These are phyloP conservation scores for Lasioglossum pauxillum DNA, from an alignment of 2,888 invertebrate species.

Conservation along the genomic window DNA sequence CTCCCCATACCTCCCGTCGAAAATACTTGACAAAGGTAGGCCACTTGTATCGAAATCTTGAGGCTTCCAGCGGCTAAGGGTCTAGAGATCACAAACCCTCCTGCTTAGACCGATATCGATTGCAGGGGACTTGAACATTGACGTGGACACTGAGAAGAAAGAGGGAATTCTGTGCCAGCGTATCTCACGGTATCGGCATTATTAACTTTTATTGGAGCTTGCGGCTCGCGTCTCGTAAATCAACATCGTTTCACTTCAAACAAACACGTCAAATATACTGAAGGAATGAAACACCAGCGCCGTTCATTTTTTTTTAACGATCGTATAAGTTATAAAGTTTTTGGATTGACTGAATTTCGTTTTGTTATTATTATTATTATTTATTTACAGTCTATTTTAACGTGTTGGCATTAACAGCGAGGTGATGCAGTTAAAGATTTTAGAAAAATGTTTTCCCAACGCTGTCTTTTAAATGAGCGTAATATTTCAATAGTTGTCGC, in stretches of 20 bases:
- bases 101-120: slow-evolving; percentile 58
- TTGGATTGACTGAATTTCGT: neutral
- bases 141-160: slow-evolving; percentile 6
- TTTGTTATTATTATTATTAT: too few species aligned
- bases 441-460: too few species aligned
- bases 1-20: slow-evolving; percentile 22
- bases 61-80: slow-evolving; percentile 29
- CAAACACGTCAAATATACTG: too few species aligned
- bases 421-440: too few species aligned
- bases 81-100: slow-evolving; percentile 43
- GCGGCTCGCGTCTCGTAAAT: neutral
- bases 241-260: neutral
- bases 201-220: slow-evolving; percentile 14
- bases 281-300: neutral
- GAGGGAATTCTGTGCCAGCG: neutral
- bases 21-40: slow-evolving; percentile 54
- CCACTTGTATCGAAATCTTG: slow-evolving; percentile 52
- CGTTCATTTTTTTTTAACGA: neutral
- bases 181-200: slow-evolving; percentile 8
- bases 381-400: too few species aligned
- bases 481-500: too few species aligned
- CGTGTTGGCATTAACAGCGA: too few species aligned
- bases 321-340: too few species aligned
- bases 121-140: slow-evolving; percentile 23
- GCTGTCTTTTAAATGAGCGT: too few species aligned